Conservation (phyloP, 2,797 vertebrate species). For the Pelobates cultripes region DNA sequence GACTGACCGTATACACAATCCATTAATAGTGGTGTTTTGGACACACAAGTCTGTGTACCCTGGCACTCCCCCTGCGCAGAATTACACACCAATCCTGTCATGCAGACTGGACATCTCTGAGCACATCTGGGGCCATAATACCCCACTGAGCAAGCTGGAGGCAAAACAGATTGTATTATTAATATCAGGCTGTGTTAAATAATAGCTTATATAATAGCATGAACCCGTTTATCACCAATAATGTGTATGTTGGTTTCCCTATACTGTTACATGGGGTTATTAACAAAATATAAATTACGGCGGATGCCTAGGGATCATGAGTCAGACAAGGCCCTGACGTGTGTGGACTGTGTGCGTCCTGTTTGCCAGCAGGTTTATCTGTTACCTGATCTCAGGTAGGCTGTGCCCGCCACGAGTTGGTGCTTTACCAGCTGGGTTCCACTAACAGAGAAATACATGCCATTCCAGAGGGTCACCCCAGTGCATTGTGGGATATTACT, state of each 20-base stretch:
- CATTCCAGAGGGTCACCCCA: background rate
- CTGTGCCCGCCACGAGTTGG: background rate
- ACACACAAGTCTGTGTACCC: background rate
- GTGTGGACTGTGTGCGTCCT: too few species aligned
- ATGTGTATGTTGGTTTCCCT: too few species aligned
- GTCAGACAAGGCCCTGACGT: too few species aligned
- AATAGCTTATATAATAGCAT: background rate
- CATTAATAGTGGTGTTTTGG: background rate
- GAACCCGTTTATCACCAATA: background rate
- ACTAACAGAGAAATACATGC: background rate
- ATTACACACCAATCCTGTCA: background rate
- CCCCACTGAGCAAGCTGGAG: slow-evolving; percentile 3
- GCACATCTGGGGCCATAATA: background rate
- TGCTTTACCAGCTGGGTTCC: background rate
- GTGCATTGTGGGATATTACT: slow-evolving; percentile 17
- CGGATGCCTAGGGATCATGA: too few species aligned
- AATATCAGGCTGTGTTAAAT: background rate
- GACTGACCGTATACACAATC: background rate
- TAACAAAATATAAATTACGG: too few species aligned
- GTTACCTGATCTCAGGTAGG: background rate
- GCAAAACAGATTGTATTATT: background rate
- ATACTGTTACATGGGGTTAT: too few species aligned
- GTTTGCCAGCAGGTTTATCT: background rate
- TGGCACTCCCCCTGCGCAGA: slow-evolving; percentile 2
- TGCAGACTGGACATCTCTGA: slow-evolving; percentile 1